Base-by-base conservation (phyloP, 2,888 invertebrate genomes). In the Rhimphoctona megacephalus region DNA sequence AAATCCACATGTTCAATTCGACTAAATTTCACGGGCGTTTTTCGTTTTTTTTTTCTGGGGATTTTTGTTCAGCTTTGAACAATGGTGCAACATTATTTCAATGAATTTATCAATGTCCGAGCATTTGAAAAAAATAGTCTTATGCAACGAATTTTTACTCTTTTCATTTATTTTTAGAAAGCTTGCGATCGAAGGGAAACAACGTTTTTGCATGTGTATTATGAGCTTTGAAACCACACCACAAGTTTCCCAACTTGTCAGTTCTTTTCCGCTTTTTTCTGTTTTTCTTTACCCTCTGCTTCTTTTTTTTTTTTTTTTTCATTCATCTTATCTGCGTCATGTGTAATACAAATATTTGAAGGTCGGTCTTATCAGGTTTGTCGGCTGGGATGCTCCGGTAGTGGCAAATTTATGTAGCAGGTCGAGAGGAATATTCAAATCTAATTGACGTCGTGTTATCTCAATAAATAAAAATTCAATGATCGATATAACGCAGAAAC, bases 181-280 rank as follows among this genome's bases (percentile, higher is more conserved):
- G 61, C 61, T 14, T 17, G 1, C 0, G 61, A 61, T 61, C 61
- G 5, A 30, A 5, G 25, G 11, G 14, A 30, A 61, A 61, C 14
- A 30, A 6, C 6, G 30, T 17, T 1, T 61, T 61, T 57, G 25
- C 57, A 57, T 46, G 54, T 66, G 36, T 43, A 14, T 30, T 8
- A n/a, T 64, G 46, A 76, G 64, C 76, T 46, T 76, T 64, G 61
- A 43, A 76, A 46, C 46, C 74, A 25, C 49, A 52, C 76, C 78
- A 70, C 74, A 82, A 52, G 69, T 85, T 85, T 74, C 69, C 43
- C 82, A 52, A 79, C 73, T 81, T 78, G 72, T 81, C 81, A 19
- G n/a, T 7, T 49, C 22, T 52, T 66, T 64, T 25, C 33, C 39
- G n/a, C 19, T 64, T 33, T 54, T 67, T 52, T 54, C 8, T 33